Conservation (phyloP, 2,888 invertebrate genomes). For the Dioctria linearis region DNA sequence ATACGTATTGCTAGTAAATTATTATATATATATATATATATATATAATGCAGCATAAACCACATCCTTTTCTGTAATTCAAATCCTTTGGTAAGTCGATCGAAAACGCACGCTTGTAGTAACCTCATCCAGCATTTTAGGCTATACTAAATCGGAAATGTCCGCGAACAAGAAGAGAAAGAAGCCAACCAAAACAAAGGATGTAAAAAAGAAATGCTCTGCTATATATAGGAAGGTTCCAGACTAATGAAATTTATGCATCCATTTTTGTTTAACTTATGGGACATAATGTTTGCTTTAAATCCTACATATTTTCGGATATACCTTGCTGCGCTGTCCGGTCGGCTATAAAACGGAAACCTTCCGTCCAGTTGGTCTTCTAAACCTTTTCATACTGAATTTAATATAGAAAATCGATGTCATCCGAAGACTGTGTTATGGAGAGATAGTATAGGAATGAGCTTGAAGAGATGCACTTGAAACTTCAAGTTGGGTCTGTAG, state of each 20-base stretch:
- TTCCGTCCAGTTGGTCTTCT: no score
- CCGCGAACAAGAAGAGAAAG: neutral
- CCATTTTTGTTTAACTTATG: slow-evolving; percentile 30
- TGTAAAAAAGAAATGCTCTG: no score
- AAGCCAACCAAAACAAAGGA: slow-evolving; percentile 23
- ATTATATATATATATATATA: no score
- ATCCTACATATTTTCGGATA: neutral
- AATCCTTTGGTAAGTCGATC: slow-evolving; percentile 6
- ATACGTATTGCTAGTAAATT: no score
- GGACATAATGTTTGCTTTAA: slow-evolving; percentile 13
- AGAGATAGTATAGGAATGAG: no score
- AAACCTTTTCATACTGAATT: slow-evolving; percentile 21
- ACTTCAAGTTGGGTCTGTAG: slow-evolving; percentile 31
- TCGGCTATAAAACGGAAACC: no score
- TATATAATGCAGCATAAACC: slow-evolving; percentile 30
- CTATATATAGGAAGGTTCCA: no score
- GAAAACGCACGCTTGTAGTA: slow-evolving; percentile 26
- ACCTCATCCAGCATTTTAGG: neutral
- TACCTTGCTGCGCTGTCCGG: neutral
- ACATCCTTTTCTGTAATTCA: slow-evolving; percentile 43
- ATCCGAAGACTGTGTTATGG: neutral
- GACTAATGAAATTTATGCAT: slow-evolving; percentile 46
- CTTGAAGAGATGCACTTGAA: slow-evolving; percentile 11
- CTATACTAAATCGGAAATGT: slow-evolving; percentile 4
- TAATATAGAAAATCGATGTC: slow-evolving; percentile 30